A percentile compares a stretch with the other conserved stretches of the same genome.
Conservation (phyloP, 2,113 vertebrate species). For the Capreolus pygargus region DNA sequence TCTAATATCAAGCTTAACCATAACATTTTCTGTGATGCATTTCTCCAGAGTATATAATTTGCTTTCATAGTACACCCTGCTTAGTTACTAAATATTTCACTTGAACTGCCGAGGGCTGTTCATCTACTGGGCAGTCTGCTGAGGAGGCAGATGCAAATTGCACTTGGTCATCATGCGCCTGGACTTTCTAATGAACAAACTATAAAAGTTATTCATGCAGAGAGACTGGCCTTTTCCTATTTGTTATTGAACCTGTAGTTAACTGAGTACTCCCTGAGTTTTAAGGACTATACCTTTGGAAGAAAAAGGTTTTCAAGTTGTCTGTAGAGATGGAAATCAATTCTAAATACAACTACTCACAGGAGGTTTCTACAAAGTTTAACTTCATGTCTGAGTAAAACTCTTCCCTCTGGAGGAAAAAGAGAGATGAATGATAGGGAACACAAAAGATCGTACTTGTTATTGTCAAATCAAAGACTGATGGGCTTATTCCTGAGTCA, state of each 20-base stretch:
- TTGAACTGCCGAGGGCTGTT: constrained; percentile 53
- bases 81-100: constrained; percentile 70
- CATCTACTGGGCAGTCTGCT: constrained; percentile 52
- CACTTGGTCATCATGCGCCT: constrained; percentile 55
- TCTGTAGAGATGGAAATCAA: not conserved
- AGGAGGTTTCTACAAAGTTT: not conserved
- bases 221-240: constrained; percentile 6
- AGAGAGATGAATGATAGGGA: not conserved
- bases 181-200: constrained; percentile 68
- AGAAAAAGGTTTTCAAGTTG: not conserved
- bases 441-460: not conserved
- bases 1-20: constrained; percentile 44
- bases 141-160: constrained; percentile 68
- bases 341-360: not conserved
- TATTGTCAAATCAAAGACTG: not conserved
- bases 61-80: constrained; percentile 43
- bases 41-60: constrained; percentile 55
- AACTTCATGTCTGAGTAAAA: constrained; percentile 19
- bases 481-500: not conserved
- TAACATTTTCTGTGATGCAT: constrained; percentile 47
- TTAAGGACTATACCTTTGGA: not conserved
- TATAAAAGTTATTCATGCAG: constrained; percentile 65
- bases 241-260: constrained; percentile 51
- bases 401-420: not conserved
- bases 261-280: not conserved